Conservation (phyloP, 1,140 invertebrate genomes). For the Drosophila pandora region DNA sequence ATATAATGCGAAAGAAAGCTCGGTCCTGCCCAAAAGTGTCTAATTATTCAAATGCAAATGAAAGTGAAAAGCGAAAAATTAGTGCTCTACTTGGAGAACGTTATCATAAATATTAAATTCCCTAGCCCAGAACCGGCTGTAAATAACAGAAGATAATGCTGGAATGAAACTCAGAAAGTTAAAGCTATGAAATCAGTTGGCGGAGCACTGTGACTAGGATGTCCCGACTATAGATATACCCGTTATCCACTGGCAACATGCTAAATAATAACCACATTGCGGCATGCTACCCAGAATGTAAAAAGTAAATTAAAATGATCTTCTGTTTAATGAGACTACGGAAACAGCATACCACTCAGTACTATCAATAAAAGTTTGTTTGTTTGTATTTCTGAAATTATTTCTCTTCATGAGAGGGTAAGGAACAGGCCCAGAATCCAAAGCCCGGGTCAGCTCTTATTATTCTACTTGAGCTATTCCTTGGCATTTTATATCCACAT, state of each 20-base stretch:
- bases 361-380: slow-evolving; percentile 57
- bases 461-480: slow-evolving; percentile 26
- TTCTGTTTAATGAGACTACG: too few relatives aligned
- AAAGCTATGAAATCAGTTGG: slow-evolving; percentile 12
- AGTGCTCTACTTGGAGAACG: slow-evolving; percentile 18
- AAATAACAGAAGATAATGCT: slow-evolving; percentile 45
- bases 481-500: slow-evolving; percentile 28
- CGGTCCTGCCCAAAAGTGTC: slow-evolving; percentile 19
- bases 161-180: neutral
- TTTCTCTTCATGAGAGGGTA: neutral
- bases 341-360: slow-evolving; percentile 12
- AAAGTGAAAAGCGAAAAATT: slow-evolving; percentile 24
- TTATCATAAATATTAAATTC: slow-evolving; percentile 23
- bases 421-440: too few relatives aligned
- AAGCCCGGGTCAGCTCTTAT: neutral
- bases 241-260: too few relatives aligned
- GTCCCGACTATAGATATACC: too few relatives aligned
- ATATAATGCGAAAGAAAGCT: slow-evolving; percentile 23
- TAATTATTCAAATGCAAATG: slow-evolving; percentile 54
- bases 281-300: too few relatives aligned
- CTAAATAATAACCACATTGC: too few relatives aligned
- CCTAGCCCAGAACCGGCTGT: slow-evolving; percentile 12
- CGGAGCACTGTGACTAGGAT: neutral
- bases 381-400: slow-evolving; percentile 50
- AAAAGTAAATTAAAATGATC: too few relatives aligned